Base-by-base conservation (phyloP, 2,888 invertebrate species). In the Epinotia bilunana region DNA sequence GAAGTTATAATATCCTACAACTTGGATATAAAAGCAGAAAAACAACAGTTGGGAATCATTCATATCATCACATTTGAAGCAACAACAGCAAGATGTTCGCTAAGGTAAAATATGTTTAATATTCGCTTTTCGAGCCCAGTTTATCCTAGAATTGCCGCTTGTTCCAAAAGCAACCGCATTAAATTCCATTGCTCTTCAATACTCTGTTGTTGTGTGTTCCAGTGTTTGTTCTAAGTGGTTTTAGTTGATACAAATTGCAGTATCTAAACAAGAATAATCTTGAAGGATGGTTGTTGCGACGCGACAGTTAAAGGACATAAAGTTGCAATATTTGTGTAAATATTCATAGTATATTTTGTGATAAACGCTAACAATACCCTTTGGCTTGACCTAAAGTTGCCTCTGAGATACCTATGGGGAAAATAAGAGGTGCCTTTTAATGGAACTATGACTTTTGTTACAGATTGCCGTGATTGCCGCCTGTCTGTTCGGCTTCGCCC, bases 1-100 rank as follows among this genome's bases (percentile, higher is more conserved):
- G 80, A 84, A 80, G 72, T 80, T 81, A 76, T 82, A 80, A 80
- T 86, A 88, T 88, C 87, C 87, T 86, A 83, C 82, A 77, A 80
- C 81, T 86, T 85, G 83, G 76, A 85, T 90, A 90, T 90, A 90
- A 86, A 90, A 89, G 87, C 85, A 76, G 80, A 82, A 73, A 85
- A 87, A 84, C 87, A 87, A 86, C 81, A 83, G 61, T 77, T 72
- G 72, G 78, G 79, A 80, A 79, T 84, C 88, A 89, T 85, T 89
- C 87, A 80, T 82, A 83, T 84, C 86, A 84, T 86, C 83, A 85
- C 81, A 79, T 79, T 83, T 84, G 85, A 86, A 86, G 83, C 80
- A 80, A 78, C 78, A 82, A 82, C 80, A 86, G 80, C 86, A 88
- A 85, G 78, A 90, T 90, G 90, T 87, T 87, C 79, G 80, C 86